Evolutionary conservation across 2,113 vertebrate genomes (phyloP), one percentile per base, ranked within the genome.

Genomic region (Rattus rattus): DNA sequence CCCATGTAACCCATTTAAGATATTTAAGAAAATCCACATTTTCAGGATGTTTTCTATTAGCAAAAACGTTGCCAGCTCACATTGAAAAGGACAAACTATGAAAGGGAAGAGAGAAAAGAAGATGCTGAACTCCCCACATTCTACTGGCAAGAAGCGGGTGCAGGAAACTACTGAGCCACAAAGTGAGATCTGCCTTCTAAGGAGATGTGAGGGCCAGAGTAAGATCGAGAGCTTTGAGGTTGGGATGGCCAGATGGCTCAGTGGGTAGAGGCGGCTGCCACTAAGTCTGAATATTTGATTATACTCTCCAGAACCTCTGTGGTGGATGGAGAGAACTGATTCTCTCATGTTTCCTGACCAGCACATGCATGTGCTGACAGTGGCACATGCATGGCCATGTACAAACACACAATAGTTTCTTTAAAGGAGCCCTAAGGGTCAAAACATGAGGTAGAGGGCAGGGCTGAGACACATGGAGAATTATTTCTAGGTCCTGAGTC

Each of bases 51-150:
- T 95, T 94, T 81, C 7, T 47, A 61, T 76, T 52, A 95, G 65
- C 52, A 95, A 65, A 97, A 92, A 92, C n/a, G 91, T 2, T 88
- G 70, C 33, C 69, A 92, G 33, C 54, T 47, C 52, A 33, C n/a
- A 84, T 10, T 83, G 80, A 83, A 70, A 96, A 17, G 14, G 54
- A 88, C 22, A 88, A 12, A 30, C 30, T 30, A 5, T 13, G n/a
- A 79, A 95, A 94, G 88, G 87, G n/a, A 76, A 95, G 95, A 54
- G n/a, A 81, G 30, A 33, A 67, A 30, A 65, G 26, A 65, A 67
- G 83, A 39, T 67, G 7, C 0, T 20, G 26, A 86, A 33, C 4
- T 6, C 63, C 28, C 26, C 61, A 59, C 90, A 76, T 94, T 81
- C 28, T 75, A 80, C 3, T 24, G 13, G 39, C 7, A 91, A 85